phyloP scores from a whole-genome alignment of 64 coral and sea anemone genomes.

The Dendronephthya gigantea region DNA sequence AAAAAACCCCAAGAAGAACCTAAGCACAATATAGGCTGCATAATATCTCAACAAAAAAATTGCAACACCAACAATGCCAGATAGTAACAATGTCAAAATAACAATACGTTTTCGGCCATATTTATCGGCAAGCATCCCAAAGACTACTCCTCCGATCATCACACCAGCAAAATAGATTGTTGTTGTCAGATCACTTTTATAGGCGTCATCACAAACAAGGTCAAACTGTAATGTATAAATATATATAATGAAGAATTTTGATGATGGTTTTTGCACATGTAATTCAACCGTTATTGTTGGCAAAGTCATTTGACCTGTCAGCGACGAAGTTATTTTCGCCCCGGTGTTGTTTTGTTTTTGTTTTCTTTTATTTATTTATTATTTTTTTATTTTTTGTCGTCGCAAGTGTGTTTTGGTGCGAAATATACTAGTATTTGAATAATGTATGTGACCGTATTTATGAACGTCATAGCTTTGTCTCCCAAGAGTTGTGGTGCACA shows the following conservation, averaged over 20 bases:
- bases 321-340: too few relatives aligned
- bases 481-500: too few relatives aligned
- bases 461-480: too few relatives aligned
- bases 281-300: too few relatives aligned
- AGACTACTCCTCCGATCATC: background rate
- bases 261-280: background rate
- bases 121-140: background rate
- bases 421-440: too few relatives aligned
- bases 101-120: background rate
- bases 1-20: background rate
- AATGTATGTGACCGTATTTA: too few relatives aligned
- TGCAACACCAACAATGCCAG: background rate
- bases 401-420: too few relatives aligned
- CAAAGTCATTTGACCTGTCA: too few relatives aligned
- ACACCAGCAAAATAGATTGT: slow-evolving; percentile 2
- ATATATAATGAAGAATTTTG: background rate
- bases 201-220: background rate
- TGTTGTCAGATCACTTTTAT: background rate
- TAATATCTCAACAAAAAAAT: background rate
- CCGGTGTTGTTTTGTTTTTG: too few relatives aligned
- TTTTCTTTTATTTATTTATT: too few relatives aligned
- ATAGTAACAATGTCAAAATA: background rate
- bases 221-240: background rate
- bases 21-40: background rate
- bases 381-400: too few relatives aligned